Base-by-base conservation (phyloP, 2,888 invertebrate species). In the Eristalis pertinax region DNA sequence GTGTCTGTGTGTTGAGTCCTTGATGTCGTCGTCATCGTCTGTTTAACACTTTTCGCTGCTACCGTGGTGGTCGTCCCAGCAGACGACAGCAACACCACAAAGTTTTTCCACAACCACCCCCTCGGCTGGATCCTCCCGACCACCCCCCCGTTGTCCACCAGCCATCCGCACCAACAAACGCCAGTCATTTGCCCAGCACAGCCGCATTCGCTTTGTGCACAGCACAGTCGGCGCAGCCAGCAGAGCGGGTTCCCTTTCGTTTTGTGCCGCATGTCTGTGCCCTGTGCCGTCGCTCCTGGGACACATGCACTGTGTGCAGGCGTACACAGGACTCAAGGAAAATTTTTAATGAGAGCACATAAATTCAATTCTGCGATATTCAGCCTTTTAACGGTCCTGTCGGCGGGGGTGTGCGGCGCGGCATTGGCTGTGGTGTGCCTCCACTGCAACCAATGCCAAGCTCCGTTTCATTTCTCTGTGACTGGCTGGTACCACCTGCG, bases 301-400 rank as follows among this genome's bases (percentile, higher is more conserved):
- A 86, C 77, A 84, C 56, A 78, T 19, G 65, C 76, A 63, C 81
- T 76, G 84, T 80, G 80, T 63, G 67, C 84, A 50, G 69, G 24
- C 29, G 76, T 11, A 69, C 19, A 50, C 35, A 70, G 43, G 65
- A 19, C 22, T 78, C 58, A 76, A 65, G 85, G 85, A 73, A 85
- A 65, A 75, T 80, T 84, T 80, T 87, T 87, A 87, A 87, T 87
- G 87, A 87, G 87, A 87, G 76, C 76, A 84, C 84, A 87, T 87
- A 87, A 87, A 87, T 87, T 87, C 84, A 87, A 87, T 87, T 87
- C 87, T 84, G 78, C 78, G 74, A 86, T 86, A 83, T 86, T 83
- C 83, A 82, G 83, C 79, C 79, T 80, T 87, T 87, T 87, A 87
- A 76, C 84, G 50, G 19, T 19, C n/a, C 50, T 50, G 50, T 50